Evolutionary conservation across 35 echinoderm and acorn worm species (phyloP).

Genomic region (Apostichopus californicus): DNA sequence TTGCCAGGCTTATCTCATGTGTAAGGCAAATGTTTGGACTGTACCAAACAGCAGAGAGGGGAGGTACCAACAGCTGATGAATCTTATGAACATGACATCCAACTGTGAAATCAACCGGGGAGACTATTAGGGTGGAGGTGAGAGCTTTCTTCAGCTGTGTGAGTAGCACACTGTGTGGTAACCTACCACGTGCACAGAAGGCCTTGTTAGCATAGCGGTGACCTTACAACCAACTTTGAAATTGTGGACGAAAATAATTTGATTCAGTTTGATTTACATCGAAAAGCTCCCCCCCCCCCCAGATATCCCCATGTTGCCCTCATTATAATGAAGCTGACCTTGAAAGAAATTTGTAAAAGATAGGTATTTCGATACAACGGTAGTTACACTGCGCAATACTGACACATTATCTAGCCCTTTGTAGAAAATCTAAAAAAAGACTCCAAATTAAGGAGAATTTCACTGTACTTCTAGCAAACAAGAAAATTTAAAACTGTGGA

Average conservation of each 20-base stretch:
- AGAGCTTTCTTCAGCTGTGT: background rate
- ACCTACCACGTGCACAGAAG: background rate
- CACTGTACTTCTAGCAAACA: too few species aligned
- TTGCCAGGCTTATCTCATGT: background rate
- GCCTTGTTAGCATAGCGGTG: background rate
- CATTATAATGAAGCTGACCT: background rate
- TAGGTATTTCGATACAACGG: background rate
- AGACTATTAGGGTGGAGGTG: constrained; percentile 15
- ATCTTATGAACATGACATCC: constrained; percentile 31
- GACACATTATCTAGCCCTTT: too few species aligned
- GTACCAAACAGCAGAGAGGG: background rate
- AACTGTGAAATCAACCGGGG: constrained; percentile 18
- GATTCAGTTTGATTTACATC: background rate
- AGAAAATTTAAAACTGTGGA: too few species aligned
- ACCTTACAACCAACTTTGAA: background rate
- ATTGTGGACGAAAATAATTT: background rate
- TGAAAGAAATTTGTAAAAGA: background rate
- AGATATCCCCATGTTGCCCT: constrained; percentile 4
- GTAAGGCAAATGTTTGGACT: background rate
- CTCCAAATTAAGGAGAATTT: too few species aligned
- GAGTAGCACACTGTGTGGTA: constrained; percentile 20
- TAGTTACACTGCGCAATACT: too few species aligned
- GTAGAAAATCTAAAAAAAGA: too few species aligned
- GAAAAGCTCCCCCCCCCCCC: too few species aligned
- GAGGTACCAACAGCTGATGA: background rate